Evolutionary conservation across 1,140 invertebrate species (phyloP).

Genomic region (Papilio polyxenes): DNA sequence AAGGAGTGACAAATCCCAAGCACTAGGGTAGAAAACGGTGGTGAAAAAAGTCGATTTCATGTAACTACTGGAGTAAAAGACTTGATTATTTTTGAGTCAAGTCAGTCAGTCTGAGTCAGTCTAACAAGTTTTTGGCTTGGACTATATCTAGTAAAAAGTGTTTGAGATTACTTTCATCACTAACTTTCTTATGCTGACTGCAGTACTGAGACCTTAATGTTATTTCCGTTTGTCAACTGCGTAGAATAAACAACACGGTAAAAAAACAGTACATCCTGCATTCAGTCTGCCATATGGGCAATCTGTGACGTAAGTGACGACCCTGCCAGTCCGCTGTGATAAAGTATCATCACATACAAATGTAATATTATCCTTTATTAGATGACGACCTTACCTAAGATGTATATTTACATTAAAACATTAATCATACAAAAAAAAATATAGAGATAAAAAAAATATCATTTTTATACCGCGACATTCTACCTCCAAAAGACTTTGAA

Average conservation of each 20-base stretch:
- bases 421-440: no score
- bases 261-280: slow-evolving; percentile 28
- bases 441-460: no score
- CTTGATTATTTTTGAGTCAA: not conserved
- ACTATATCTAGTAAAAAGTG: not conserved
- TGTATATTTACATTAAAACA: no score
- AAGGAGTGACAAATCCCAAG: not conserved
- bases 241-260: slow-evolving; percentile 29
- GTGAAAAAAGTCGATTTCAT: not conserved
- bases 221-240: slow-evolving; percentile 2
- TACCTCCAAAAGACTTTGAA: not conserved
- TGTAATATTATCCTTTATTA: not conserved
- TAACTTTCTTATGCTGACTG: not conserved
- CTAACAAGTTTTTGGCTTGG: not conserved
- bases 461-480: no score
- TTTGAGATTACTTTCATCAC: not conserved
- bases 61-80: not conserved
- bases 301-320: slow-evolving; percentile 47
- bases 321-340: slow-evolving; percentile 44
- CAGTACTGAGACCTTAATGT: not conserved
- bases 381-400: no score
- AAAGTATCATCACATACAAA: slow-evolving; percentile 41
- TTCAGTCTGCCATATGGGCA: slow-evolving; percentile 48
- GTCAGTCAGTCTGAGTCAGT: not conserved
- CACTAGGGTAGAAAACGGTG: not conserved